These are phyloP conservation scores for Muscina levida DNA, from an alignment of 2,888 invertebrate species.

Conservation along the genomic window DNA sequence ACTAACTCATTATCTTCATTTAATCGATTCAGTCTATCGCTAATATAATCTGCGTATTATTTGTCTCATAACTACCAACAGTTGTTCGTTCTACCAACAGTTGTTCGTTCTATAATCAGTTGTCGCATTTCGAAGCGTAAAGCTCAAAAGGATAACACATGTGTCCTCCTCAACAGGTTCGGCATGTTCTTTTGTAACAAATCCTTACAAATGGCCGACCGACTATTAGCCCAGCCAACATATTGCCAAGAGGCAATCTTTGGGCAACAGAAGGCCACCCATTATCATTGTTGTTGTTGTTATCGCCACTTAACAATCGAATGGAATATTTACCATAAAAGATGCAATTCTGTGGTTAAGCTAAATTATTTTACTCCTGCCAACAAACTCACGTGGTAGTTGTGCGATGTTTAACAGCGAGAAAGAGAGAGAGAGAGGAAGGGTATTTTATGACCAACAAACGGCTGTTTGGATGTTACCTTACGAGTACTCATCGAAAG, in stretches of 20 bases:
- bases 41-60: too few relatives aligned
- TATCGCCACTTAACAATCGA: slow-evolving; percentile 13
- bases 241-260: slow-evolving; percentile 45
- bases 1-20: not conserved
- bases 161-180: slow-evolving; percentile 47
- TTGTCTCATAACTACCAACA: too few relatives aligned
- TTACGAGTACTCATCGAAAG: not conserved
- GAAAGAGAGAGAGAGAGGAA: too few relatives aligned
- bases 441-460: not conserved
- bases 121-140: not conserved
- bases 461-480: not conserved
- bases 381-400: slow-evolving; percentile 9
- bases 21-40: not conserved
- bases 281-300: slow-evolving; percentile 22
- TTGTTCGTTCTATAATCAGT: slow-evolving; percentile 1
- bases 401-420: too few relatives aligned
- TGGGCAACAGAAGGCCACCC: slow-evolving; percentile 37
- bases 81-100: not conserved
- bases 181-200: slow-evolving; percentile 30
- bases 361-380: slow-evolving; percentile 23
- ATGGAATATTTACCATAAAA: slow-evolving; percentile 35
- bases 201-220: slow-evolving; percentile 43
- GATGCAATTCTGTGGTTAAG: slow-evolving; percentile 55
- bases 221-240: slow-evolving; percentile 53
- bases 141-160: not conserved